phyloP scores from a whole-genome alignment of 2,888 invertebrate species.

The Crossocerus cetratus region DNA sequence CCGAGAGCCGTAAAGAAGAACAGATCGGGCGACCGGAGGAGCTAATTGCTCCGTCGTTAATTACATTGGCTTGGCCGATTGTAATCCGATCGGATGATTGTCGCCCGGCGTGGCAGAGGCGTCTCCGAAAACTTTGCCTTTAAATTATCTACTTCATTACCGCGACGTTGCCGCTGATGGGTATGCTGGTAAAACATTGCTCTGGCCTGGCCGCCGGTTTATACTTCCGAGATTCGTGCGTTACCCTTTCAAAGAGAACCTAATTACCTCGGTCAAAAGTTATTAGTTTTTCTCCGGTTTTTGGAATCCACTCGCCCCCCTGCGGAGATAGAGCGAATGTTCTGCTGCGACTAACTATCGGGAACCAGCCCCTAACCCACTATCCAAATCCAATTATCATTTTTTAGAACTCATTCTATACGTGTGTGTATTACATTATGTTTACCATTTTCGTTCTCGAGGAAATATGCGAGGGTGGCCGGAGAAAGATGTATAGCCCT shows the following conservation, averaged over 20 bases:
- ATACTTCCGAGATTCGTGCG: no score
- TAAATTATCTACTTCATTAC: neutral
- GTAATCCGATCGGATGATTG: slow-evolving; percentile 35
- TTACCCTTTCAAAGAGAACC: no score
- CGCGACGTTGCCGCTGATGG: neutral
- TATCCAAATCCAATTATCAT: neutral
- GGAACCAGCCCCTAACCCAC: neutral
- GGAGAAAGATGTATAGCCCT: no score
- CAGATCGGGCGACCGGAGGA: slow-evolving; percentile 20
- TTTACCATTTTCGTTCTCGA: no score
- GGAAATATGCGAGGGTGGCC: no score
- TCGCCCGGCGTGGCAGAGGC: slow-evolving; percentile 6
- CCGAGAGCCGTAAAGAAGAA: slow-evolving; percentile 33
- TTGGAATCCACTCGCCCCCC: neutral
- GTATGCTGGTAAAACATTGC: neutral
- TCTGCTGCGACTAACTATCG: slow-evolving; percentile 1
- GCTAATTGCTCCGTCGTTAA: slow-evolving; percentile 47
- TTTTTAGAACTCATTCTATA: no score
- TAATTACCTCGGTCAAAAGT: neutral
- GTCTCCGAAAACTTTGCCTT: slow-evolving; percentile 10
- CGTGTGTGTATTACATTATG: no score
- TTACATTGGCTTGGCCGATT: slow-evolving; percentile 11
- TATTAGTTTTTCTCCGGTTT: neutral
- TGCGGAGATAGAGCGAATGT: neutral
- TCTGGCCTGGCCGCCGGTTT: no score